These are phyloP conservation scores for Cassiopea andromeda DNA, from an alignment of 30 jellyfish, hydroid and myxozoan species.

Conservation along the genomic window DNA sequence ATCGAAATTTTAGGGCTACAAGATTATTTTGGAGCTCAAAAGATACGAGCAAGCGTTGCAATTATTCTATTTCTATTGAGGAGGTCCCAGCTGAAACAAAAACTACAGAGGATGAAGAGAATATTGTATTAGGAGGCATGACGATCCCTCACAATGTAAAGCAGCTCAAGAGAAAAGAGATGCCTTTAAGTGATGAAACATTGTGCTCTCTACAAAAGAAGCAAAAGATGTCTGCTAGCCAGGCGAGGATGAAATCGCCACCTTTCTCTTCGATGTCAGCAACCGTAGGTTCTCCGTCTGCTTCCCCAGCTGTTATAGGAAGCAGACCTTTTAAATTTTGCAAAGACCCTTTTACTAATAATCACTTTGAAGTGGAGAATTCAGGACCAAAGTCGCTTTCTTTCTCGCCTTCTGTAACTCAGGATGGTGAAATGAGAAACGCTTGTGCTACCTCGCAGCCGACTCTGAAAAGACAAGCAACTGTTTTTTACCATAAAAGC, in stretches of 20 bases:
- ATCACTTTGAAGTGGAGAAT: background rate
- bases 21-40: slow-evolving; percentile 87
- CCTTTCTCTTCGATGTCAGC: background rate
- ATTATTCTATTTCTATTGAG: slow-evolving; percentile 60
- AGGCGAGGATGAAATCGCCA: background rate
- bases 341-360: background rate
- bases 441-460: background rate
- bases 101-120: slow-evolving; percentile 26
- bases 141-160: slow-evolving; percentile 24
- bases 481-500: background rate
- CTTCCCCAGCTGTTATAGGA: background rate
- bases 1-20: slow-evolving; percentile 44
- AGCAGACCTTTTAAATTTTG: slow-evolving; percentile 37
- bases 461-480: background rate
- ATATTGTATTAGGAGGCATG: slow-evolving; percentile 28
- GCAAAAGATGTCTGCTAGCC: background rate
- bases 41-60: slow-evolving; percentile 79
- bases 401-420: background rate
- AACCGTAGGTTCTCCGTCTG: background rate
- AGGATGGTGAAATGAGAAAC: background rate
- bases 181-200: background rate
- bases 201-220: background rate
- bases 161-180: slow-evolving; percentile 4
- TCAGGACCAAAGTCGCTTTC: background rate
- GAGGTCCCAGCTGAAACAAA: slow-evolving; percentile 19